Base-by-base conservation (phyloP, 2,113 vertebrate species). In the Phylloscopus whistleri region DNA sequence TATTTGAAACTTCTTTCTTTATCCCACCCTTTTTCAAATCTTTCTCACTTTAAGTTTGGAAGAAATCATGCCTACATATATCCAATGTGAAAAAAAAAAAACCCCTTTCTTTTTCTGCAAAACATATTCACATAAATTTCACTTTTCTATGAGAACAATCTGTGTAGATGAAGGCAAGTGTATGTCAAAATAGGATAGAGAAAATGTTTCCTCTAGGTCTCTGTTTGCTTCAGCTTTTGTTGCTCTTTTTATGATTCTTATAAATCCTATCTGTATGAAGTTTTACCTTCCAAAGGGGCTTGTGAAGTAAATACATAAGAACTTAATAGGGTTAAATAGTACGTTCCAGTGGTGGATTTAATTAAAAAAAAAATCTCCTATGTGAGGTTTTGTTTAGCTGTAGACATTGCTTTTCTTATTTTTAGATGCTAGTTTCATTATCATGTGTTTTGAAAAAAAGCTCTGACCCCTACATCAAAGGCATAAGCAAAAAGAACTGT, bases 321-420 rank as follows among this genome's bases (percentile, higher is more conserved):
- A 44, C 3, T 26, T 68, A 43, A 41, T 35, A 63, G 19, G 7
- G 46, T 67, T 87, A 51, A 51, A 78, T 92, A 60, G 7, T 6
- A 33, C 0, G 0, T 79, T 87, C 16, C 21, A 56, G 7, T 4
- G 3, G 31, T 13, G 35, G 22, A 22, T 35, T 59, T 56, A 24
- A 33, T 70, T 0, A n/a, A 52, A 62, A n/a, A 26, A 68, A 35
- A 24, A 68, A 46, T 3, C 33, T 31, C 4, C 0, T 49, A 0
- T 51, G 12, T 43, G 30, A 72, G 21, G 2, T 60, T 87, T 81
- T 17, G 10, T 49, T 73, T 37, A 41, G 19, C 41, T 84, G 3
- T 59, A 70, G 30, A 52, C 9, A 19, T 35, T 10, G 3, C 0
- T 89, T 72, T 84, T 83, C 27, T 26, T 28, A 11, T 27, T 89